Base-by-base conservation (phyloP, 1,140 invertebrate species). In the Dolichoris vasculosae region DNA sequence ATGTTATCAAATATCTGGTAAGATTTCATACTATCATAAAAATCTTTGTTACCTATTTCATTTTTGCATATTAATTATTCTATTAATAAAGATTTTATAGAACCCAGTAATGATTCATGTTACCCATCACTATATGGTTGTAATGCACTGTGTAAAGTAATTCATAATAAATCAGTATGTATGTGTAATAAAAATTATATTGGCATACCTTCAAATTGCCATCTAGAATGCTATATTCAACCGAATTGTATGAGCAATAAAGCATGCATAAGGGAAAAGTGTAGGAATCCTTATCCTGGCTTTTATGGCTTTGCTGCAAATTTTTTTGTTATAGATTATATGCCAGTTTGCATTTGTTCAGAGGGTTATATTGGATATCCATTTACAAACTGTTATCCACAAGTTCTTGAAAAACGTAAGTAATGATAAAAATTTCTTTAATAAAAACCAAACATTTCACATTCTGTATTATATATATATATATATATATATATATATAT, bases 221-320 rank as follows among this genome's bases (percentile, higher is more conserved):
- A 95, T 13, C 96, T 96, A 26, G 96, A 97, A 91, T 97, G 96
- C 91, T 93, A 94, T 23, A 94, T 95, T 2, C 95, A 97, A 89
- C 94, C 95, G n/a, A 96, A 97, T 90, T 97, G 97, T 91, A 91
- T 94, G 8, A 95, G 95, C 81, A 94, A 95, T 88, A 93, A 95
- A 89, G 95, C 96, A 63, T 97, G 96, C 91, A 95, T 96, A 48
- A 94, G 95, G 88, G 94, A 95, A 89, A 96, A 96, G 92, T 97
- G 96, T 91, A 93, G 94, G 89, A 95, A 97, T 90, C 96, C 96
- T 23, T 97, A 96, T 91, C 93, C 94, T 67, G 95, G 96, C 55
- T 95, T 96, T n/a, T 97, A 96, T 92, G 96, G 96, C 71, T 90
- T 91, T 46, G 95, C 95, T 88, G 95, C 96, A 35, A 87, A 92